Evolutionary conservation across 2,888 invertebrate species (phyloP).

Genomic region (Meganola albula): DNA sequence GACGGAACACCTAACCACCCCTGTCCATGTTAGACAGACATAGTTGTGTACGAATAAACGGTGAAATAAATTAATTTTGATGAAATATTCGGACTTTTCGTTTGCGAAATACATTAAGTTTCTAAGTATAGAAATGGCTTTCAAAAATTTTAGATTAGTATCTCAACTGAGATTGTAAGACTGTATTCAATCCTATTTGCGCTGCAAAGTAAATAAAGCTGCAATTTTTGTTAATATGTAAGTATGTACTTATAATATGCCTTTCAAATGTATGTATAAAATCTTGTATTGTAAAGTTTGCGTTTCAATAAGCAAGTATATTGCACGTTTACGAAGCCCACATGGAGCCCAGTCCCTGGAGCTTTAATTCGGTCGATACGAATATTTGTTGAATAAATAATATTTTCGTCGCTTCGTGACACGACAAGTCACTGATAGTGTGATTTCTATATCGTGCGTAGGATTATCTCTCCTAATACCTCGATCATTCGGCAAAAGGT

Average conservation of each 20-base stretch:
- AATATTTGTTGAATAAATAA: slow-evolving; percentile 22
- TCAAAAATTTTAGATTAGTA: too few relatives aligned
- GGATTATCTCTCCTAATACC: slow-evolving; percentile 36
- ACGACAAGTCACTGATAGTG: slow-evolving; percentile 23
- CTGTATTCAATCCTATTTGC: slow-evolving; percentile 5
- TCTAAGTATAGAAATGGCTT: too few relatives aligned
- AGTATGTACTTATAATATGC: too few relatives aligned
- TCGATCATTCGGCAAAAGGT: slow-evolving; percentile 26
- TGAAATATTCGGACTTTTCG: too few relatives aligned
- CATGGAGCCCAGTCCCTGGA: slow-evolving; percentile 26
- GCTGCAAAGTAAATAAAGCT: slow-evolving; percentile 9
- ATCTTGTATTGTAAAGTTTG: slow-evolving; percentile 18
- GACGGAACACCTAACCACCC: too few relatives aligned
- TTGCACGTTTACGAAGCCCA: slow-evolving; percentile 25
- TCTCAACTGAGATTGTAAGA: too few relatives aligned
- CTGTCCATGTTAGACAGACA: too few relatives aligned
- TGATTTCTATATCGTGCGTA: slow-evolving; percentile 25
- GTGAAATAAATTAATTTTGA: too few relatives aligned
- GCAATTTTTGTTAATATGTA: slow-evolving; percentile 10
- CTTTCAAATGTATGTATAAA: not conserved
- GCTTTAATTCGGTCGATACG: slow-evolving; percentile 26
- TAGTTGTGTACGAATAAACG: too few relatives aligned
- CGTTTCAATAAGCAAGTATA: slow-evolving; percentile 25
- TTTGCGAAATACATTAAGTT: too few relatives aligned
- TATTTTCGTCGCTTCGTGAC: slow-evolving; percentile 25